Evolutionary conservation across 1,140 invertebrate genomes (phyloP).

Genomic region (Plectrocnemia conspersa): DNA sequence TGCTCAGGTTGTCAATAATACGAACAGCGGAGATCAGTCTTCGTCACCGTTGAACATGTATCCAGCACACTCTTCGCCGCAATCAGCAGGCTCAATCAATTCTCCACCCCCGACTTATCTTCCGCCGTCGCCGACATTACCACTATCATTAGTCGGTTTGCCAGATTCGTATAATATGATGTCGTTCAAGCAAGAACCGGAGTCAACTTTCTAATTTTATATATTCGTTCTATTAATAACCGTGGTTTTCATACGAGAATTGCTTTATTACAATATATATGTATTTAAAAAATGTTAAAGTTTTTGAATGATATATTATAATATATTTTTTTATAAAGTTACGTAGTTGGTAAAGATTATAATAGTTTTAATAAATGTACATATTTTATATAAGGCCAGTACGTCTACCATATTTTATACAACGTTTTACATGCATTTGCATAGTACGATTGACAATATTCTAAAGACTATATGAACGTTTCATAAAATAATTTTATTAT

Average conservation of each 20-base stretch:
- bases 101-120: slow-evolving; percentile 12
- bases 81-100: slow-evolving; percentile 11
- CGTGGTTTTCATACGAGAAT: no score
- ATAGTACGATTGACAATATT: no score
- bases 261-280: background rate
- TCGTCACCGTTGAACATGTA: slow-evolving; percentile 11
- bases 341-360: no score
- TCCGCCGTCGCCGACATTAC: slow-evolving; percentile 13
- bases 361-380: no score
- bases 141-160: slow-evolving; percentile 10
- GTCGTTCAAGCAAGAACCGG: slow-evolving; percentile 33
- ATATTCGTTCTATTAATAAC: no score
- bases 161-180: slow-evolving; percentile 16
- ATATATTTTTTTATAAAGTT: no score
- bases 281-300: background rate
- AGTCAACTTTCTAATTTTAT: slow-evolving; percentile 29
- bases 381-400: no score
- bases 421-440: no score
- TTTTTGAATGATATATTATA: no score
- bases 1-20: slow-evolving; percentile 9
- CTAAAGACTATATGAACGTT: no score
- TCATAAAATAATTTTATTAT: no score
- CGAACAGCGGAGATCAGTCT: slow-evolving; percentile 4
- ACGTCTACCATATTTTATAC: no score
- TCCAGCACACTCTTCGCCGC: slow-evolving; percentile 14